Base-by-base conservation (phyloP, 2,888 invertebrate species). In the Ophraella communa region DNA sequence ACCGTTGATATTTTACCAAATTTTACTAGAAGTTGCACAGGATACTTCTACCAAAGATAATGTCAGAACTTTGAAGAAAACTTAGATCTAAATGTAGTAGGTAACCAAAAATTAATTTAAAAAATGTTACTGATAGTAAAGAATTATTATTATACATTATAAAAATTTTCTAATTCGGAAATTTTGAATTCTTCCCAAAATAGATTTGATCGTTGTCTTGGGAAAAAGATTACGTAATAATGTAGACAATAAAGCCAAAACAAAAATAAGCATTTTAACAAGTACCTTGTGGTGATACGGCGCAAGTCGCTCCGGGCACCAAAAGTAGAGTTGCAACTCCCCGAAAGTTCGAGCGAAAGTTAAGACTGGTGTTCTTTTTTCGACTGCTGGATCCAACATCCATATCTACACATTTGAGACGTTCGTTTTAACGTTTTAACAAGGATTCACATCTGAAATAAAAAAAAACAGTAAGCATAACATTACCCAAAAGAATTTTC, bases 201-300 rank as follows among this genome's bases (percentile, higher is more conserved):
- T n/a, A n/a, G n/a, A n/a, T n/a, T n/a, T n/a, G n/a, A n/a, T n/a
- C n/a, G n/a, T n/a, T n/a, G n/a, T n/a, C n/a, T n/a, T n/a, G n/a
- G n/a, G n/a, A n/a, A n/a, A n/a, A n/a, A n/a, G n/a, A n/a, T n/a
- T n/a, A 21, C 3, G 45, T 18, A 14, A 18, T 4, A 14, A 7
- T 44, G 10, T 4, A 44, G 4, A 18, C 4, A 17, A 1, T 14
- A 39, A 14, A 7, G 17, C 14, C 3, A 17, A 14, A 39, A 5
- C 7, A 7, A 17, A 39, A 5, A 3, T 4, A 35, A 35, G 18
- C 18, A 20, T 18, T 20, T 33, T 60, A n/a, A n/a, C n/a, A n/a
- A n/a, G n/a, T 49, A 60, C 60, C 60, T 60, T 60, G 60, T 44
- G 60, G 44, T 20, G 60, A 60, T 27, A 44, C 52, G 23, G 52